Base-by-base conservation (phyloP, 2,888 invertebrate species). In the Mimas tiliae region DNA sequence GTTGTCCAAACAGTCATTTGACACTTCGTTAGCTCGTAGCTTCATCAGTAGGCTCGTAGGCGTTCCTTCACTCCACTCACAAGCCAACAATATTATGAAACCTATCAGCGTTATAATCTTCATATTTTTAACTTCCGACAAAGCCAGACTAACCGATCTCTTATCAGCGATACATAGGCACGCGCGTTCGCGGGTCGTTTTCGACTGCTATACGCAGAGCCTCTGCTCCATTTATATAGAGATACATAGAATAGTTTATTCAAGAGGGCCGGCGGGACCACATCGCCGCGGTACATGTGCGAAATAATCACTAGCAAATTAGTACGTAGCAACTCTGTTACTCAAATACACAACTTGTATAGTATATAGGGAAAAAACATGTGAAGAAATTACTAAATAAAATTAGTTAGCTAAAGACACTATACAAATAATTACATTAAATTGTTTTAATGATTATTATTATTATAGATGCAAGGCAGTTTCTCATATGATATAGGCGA, bases 211-310 rank as follows among this genome's bases (percentile, higher is more conserved):
- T 72, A 77, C 81, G 70, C 81, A 72, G 80, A 86, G 87, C 75
- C 84, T 88, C 82, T 84, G 86, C 82, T 86, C 86, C 86, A 86
- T 88, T 90, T 93, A 93, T 91, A 93, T 90, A 86, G 81, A 87
- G 82, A 86, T 86, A 89, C 82, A 85, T 83, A 83, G 81, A 84
- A 84, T 83, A 81, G 81, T 79, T 62, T 77, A 82, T 77, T 74
- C 75, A 79, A 80, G 82, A 84, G 85, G 82, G 82, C 78, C 81
- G 82, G 74, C 81, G 78, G 75, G 74, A 78, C 73, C 74, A 75
- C 55, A 67, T 51, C 69, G 67, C 69, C 69, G 72, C 74, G 72
- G 71, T 74, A 69, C 69, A 65, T 71, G 68, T 74, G 76, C 72
- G 73, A 76, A 79, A 47, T 63, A 16, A 63, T 73, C 66, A 71